Conservation (phyloP, 2,888 invertebrate species). For the Microplitis manilae region DNA sequence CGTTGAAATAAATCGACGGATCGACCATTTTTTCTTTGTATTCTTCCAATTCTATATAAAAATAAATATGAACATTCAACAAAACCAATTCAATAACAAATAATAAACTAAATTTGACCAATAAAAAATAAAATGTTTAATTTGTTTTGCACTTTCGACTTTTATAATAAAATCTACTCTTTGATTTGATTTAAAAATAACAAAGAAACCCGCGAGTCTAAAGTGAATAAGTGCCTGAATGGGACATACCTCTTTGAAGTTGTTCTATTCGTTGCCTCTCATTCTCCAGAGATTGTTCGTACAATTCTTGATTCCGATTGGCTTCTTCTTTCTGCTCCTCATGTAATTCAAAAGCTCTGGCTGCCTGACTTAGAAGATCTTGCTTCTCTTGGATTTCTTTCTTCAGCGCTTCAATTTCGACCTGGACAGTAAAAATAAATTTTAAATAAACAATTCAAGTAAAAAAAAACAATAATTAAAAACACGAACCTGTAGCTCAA, state of each 20-base stretch:
- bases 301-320: constrained; percentile 63
- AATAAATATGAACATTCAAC: background rate
- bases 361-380: constrained; percentile 87
- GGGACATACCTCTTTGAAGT: constrained; percentile 61
- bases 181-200: background rate
- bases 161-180: too few relatives aligned
- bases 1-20: constrained; percentile 61
- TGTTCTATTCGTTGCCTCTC: constrained; percentile 60
- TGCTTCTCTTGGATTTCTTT: constrained; percentile 88
- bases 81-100: background rate
- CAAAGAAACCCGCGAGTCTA: constrained; percentile 4
- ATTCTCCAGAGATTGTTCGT: constrained; percentile 62
- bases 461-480: constrained; percentile 6
- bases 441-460: background rate
- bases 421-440: constrained; percentile 71
- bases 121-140: too few relatives aligned
- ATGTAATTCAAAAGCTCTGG: constrained; percentile 84
- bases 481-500: constrained; percentile 77
- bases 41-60: constrained; percentile 58
- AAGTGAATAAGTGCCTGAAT: constrained; percentile 21
- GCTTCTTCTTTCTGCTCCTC: constrained; percentile 77
- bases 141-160: too few relatives aligned
- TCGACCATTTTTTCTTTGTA: constrained; percentile 59
- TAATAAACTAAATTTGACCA: background rate
- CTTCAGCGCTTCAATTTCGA: constrained; percentile 83